Conservation (phyloP, 2,113 vertebrate species). For the Tamias sibiricus region DNA sequence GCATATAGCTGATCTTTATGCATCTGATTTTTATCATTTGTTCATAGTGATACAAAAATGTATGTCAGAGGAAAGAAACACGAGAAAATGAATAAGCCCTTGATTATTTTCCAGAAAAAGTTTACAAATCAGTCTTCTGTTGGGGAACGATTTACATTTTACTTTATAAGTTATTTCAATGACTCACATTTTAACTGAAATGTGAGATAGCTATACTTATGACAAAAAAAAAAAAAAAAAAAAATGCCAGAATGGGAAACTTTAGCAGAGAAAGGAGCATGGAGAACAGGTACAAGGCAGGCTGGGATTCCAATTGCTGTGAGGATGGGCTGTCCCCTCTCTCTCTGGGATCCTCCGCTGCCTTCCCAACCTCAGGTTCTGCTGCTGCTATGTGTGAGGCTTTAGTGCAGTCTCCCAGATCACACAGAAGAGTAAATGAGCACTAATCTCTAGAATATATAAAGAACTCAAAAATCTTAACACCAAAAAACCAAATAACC, state of each 20-base stretch:
- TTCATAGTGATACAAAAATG: slow-evolving; percentile 23
- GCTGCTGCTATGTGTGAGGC: accelerated
- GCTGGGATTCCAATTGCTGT: not conserved
- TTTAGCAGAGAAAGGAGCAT: not conserved
- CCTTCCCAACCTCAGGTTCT: not conserved
- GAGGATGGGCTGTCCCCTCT: not conserved
- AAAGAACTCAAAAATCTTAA: too few relatives aligned
- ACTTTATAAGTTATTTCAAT: slow-evolving; percentile 34
- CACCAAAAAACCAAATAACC: too few relatives aligned
- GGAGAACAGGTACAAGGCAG: not conserved
- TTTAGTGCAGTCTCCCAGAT: not conserved
- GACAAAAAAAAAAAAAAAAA: not conserved
- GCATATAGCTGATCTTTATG: not conserved
- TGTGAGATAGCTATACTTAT: not conserved
- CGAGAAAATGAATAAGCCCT: slow-evolving; percentile 12
- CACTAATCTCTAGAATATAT: too few relatives aligned
- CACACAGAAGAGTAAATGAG: not conserved
- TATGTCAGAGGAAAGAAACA: not conserved
- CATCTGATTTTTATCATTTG: not conserved
- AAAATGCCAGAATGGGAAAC: not conserved
- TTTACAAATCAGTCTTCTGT: not conserved
- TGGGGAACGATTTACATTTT: slow-evolving; percentile 46
- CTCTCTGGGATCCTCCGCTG: not conserved
- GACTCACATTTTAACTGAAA: slow-evolving; percentile 19
- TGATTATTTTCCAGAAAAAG: slow-evolving; percentile 42